These are phyloP conservation scores for Dendrolimus pini DNA, from an alignment of 2,888 invertebrate genomes.

Conservation along the genomic window DNA sequence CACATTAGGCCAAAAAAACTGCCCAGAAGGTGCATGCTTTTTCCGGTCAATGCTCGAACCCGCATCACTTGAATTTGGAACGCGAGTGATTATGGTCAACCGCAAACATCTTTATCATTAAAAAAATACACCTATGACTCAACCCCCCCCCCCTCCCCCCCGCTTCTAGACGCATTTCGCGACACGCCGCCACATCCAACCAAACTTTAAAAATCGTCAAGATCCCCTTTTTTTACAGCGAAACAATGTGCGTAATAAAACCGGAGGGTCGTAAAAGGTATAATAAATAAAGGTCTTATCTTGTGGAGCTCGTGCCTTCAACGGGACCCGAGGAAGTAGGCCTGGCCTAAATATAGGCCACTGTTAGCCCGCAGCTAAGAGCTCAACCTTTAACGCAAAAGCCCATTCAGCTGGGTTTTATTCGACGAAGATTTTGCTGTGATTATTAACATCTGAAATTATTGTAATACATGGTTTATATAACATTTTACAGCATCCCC, in stretches of 20 bases:
- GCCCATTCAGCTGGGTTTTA: background rate
- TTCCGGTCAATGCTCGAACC: too few species aligned
- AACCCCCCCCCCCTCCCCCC: too few species aligned
- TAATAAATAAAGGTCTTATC: slow-evolving; percentile 9
- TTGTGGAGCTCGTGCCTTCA: slow-evolving; percentile 12
- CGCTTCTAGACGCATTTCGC: too few species aligned
- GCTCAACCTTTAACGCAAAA: background rate
- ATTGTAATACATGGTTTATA: background rate
- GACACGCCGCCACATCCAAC: background rate
- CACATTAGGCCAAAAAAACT: too few species aligned
- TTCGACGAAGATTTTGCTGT: background rate
- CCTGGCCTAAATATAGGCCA: slow-evolving; percentile 41
- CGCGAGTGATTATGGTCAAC: too few species aligned
- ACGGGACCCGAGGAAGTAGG: slow-evolving; percentile 25
- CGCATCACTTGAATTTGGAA: too few species aligned
- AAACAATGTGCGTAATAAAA: slow-evolving; percentile 9
- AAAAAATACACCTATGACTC: too few species aligned
- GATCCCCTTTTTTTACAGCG: slow-evolving; percentile 4
- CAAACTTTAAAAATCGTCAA: background rate
- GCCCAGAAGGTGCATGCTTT: too few species aligned
- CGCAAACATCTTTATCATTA: too few species aligned
- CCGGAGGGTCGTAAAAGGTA: slow-evolving; percentile 6
- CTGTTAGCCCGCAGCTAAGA: slow-evolving; percentile 2
- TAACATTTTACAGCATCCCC: background rate
- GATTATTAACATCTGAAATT: background rate